phyloP scores from a whole-genome alignment of 2,113 vertebrate species.

The Myiozetetes cayanensis region DNA sequence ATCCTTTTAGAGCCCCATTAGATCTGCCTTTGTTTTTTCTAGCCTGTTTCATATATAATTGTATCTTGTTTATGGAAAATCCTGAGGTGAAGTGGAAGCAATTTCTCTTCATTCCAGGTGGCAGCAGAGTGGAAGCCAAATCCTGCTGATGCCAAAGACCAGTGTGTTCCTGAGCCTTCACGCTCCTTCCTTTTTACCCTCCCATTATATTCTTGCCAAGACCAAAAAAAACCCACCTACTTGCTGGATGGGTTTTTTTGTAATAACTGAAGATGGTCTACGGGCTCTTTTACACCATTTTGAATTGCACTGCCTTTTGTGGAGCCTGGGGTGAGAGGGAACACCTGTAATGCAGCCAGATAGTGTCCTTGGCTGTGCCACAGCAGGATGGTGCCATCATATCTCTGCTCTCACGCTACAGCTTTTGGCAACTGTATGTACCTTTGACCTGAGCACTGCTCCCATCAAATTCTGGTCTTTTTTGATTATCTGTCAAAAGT shows the following conservation, averaged over 20 bases:
- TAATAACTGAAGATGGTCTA: background rate
- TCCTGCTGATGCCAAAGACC: background rate
- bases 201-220: background rate
- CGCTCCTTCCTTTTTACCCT: background rate
- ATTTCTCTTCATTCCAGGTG: constrained; percentile 51
- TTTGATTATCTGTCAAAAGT: background rate
- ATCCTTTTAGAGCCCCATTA: constrained; percentile 20
- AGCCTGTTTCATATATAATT: background rate
- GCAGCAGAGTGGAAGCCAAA: constrained; percentile 36
- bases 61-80: constrained; percentile 42
- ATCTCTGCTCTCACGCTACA: background rate
- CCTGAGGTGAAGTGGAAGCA: constrained; percentile 54
- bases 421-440: background rate
- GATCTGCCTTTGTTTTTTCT: constrained; percentile 38
- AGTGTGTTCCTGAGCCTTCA: background rate
- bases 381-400: background rate
- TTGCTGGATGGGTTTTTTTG: background rate
- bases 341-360: background rate
- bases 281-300: background rate
- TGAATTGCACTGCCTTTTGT: background rate
- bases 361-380: background rate
- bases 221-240: background rate
- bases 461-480: background rate
- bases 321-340: background rate
- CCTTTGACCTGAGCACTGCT: background rate